phyloP scores from a whole-genome alignment of 2,888 invertebrate genomes.

The Callyntrura sp. region DNA sequence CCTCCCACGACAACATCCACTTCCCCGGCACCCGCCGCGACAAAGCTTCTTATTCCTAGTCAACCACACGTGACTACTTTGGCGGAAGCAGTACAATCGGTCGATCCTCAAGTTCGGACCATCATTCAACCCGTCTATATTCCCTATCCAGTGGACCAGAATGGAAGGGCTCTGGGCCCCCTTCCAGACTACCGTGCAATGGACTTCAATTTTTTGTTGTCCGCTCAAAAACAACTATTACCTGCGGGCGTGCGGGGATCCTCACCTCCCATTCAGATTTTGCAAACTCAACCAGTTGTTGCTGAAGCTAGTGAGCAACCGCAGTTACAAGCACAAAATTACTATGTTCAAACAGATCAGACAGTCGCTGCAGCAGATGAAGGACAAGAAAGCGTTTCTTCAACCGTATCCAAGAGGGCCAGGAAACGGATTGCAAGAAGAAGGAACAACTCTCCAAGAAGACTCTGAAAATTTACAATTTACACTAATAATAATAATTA shows the following conservation, averaged over 20 bases:
- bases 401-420: not conserved
- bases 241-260: too few relatives aligned
- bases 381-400: not conserved
- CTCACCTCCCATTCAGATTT: conserved; percentile 1
- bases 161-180: conserved; percentile 62
- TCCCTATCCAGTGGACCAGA: conserved; percentile 65
- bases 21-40: not conserved
- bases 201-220: conserved; percentile 54
- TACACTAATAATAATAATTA: too few relatives aligned
- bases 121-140: conserved; percentile 73
- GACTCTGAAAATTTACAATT: not conserved
- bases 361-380: not conserved
- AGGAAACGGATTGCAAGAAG: conserved; percentile 32
- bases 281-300: not conserved
- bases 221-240: conserved; percentile 59
- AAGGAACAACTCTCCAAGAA: not conserved
- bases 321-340: not conserved
- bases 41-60: conserved; percentile 68
- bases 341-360: conserved; percentile 44
- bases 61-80: conserved; percentile 65
- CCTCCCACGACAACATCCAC: conserved; percentile 55
- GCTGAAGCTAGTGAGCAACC: too few relatives aligned
- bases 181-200: conserved; percentile 68
- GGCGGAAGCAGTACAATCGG: conserved; percentile 37
- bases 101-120: conserved; percentile 49